Percentiles rank a stretch among this genome's conserved stretches.
Conservation (phyloP, 2,888 invertebrate genomes). For the Leptarthrus brevirostris region DNA sequence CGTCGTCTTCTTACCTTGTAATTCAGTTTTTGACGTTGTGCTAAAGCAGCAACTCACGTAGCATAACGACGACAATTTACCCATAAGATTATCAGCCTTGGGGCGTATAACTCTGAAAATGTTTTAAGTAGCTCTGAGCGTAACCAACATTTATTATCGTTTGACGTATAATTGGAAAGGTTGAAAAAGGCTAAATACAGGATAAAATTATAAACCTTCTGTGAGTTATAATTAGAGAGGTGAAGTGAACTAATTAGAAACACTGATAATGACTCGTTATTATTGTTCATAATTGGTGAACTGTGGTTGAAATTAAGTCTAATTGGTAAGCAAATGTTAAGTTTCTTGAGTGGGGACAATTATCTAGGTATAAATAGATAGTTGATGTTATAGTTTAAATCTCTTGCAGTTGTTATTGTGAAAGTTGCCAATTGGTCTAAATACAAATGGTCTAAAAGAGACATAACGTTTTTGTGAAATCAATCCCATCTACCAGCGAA, state of each 20-base stretch:
- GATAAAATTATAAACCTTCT: constrained; percentile 3
- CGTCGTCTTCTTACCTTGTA: not conserved
- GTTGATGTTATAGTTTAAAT: too few relatives aligned
- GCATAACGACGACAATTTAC: constrained; percentile 32
- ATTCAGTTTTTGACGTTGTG: not conserved
- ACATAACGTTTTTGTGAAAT: too few relatives aligned
- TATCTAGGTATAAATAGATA: too few relatives aligned
- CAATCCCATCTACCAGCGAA: too few relatives aligned
- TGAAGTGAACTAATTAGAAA: not conserved
- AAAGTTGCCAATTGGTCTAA: too few relatives aligned
- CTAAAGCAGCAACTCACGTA: constrained; percentile 19
- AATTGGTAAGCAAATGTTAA: too few relatives aligned
- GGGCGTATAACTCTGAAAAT: constrained; percentile 33
- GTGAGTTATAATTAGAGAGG: not conserved
- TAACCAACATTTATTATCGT: constrained; percentile 28
- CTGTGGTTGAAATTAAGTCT: too few relatives aligned
- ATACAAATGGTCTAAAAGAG: too few relatives aligned
- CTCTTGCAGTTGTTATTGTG: too few relatives aligned
- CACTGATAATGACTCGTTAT: not conserved
- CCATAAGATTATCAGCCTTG: constrained; percentile 35
- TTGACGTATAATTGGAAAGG: constrained; percentile 32
- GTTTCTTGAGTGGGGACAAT: too few relatives aligned
- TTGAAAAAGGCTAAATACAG: constrained; percentile 3
- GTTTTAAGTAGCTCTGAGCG: constrained; percentile 28
- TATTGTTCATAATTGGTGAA: too few relatives aligned